Evolutionary conservation across 2,113 vertebrate genomes (phyloP).

Genomic region (Phocoena phocoena): DNA sequence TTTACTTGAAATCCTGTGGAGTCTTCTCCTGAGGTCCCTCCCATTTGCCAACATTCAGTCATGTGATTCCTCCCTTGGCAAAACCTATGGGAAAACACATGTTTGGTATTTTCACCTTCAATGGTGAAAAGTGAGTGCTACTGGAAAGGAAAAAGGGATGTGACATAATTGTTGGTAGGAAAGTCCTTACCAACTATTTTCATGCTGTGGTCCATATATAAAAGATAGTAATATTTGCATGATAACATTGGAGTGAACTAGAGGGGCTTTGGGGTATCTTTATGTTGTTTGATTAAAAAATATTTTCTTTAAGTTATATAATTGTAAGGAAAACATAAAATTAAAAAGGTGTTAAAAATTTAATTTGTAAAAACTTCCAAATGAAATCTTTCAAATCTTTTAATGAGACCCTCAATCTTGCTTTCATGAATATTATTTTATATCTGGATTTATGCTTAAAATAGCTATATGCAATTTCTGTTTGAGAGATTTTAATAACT

Average conservation of each 20-base stretch:
- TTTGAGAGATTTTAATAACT: background rate
- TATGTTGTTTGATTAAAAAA: background rate
- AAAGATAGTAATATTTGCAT: background rate
- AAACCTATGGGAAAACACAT: background rate
- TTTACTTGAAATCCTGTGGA: background rate
- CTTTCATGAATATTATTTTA: slow-evolving; percentile 33
- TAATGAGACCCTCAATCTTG: background rate
- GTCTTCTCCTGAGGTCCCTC: background rate
- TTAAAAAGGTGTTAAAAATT: background rate
- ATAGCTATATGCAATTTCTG: background rate
- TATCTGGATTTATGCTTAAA: background rate
- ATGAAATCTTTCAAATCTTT: slow-evolving; percentile 7
- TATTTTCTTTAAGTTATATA: background rate
- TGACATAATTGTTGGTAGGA: background rate
- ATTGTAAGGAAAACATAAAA: background rate
- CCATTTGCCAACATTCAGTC: background rate
- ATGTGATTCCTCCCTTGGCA: background rate
- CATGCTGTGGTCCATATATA: background rate
- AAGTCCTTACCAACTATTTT: background rate
- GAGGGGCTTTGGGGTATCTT: background rate
- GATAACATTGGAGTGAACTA: background rate
- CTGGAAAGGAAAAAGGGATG: background rate
- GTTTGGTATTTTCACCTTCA: background rate
- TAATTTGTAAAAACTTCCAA: slow-evolving; percentile 31
- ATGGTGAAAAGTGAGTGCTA: background rate